These are phyloP conservation scores for Ennomos erosarius DNA, from an alignment of 2,888 invertebrate genomes.

Conservation along the genomic window DNA sequence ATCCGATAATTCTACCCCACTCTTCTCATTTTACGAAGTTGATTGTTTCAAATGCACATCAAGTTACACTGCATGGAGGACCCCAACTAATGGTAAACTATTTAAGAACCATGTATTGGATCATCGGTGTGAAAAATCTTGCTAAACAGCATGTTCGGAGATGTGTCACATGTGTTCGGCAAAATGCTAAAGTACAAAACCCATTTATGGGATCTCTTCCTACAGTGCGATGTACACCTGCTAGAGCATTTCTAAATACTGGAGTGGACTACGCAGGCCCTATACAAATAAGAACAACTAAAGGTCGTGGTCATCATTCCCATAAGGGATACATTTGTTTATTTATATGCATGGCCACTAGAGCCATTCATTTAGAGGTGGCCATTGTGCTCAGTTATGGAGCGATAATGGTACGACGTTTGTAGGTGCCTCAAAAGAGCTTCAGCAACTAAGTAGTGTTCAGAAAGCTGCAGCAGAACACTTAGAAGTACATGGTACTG, in stretches of 20 bases:
- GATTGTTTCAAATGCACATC: too few relatives aligned
- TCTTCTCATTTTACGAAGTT: neutral
- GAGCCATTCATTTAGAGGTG: neutral
- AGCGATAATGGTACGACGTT: neutral
- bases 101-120: neutral
- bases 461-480: neutral
- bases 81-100: too few relatives aligned
- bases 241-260: neutral
- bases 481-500: constrained; percentile 14
- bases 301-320: constrained; percentile 2
- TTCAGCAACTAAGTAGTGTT: too few relatives aligned
- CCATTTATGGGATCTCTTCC: constrained; percentile 1
- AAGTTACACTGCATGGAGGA: too few relatives aligned
- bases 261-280: constrained; percentile 3
- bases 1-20: neutral
- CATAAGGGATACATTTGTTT: neutral
- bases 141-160: neutral
- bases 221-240: neutral
- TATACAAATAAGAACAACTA: neutral
- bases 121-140: neutral
- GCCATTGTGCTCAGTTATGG: neutral
- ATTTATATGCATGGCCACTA: neutral
- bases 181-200: neutral
- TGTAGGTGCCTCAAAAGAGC: neutral
- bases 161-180: neutral